Evolutionary conservation across 2,888 invertebrate genomes (phyloP), one percentile per base, ranked within the genome.

Genomic region (Drosophila austrosaltans): DNA sequence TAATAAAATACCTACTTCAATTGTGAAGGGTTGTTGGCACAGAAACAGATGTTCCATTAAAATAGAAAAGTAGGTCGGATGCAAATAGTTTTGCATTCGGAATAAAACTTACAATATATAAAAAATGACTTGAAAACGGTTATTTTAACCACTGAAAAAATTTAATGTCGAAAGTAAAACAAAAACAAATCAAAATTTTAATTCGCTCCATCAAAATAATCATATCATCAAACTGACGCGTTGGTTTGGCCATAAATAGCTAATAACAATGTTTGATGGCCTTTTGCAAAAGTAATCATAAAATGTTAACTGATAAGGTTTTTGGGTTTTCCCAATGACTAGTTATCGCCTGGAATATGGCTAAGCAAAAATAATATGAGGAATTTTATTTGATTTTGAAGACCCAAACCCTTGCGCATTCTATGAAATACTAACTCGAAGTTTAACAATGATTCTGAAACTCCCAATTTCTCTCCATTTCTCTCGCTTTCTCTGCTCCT

Each of bases 341-440:
- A 39, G 57, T 36, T 32, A 56, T 36, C 32, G 36, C 53, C 25
- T 53, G 22, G 20, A 16, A 22, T 22, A 48, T 48, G 53, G 28
- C 10, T 53, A 53, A 53, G 53, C n/a, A 25, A 28, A 10, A 28
- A 10, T 53, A 30, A 56, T 56, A 56, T 56, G 32, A 20, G 16
- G 36, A 56, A 10, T 30, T 59, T 40, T 40, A 56, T 48, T 54
- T 12, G 36, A 5, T 57, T 20, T 22, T 22, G 30, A 61, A 61
- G 72, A 76, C 65, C 87, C 89, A 76, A 67, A 64, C 81, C 73
- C 67, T 65, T 60, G 54, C 69, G 75, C 84, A 73, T 75, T 42
- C 70, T 58, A 48, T 53, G 59, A 42, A 78, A 64, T 40, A 89
- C 89, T 82, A 72, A 82, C 59, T 44, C 44, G 20, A 22, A 22